Conservation (phyloP, 2,888 invertebrate species). For the Monochamus alternatus region DNA sequence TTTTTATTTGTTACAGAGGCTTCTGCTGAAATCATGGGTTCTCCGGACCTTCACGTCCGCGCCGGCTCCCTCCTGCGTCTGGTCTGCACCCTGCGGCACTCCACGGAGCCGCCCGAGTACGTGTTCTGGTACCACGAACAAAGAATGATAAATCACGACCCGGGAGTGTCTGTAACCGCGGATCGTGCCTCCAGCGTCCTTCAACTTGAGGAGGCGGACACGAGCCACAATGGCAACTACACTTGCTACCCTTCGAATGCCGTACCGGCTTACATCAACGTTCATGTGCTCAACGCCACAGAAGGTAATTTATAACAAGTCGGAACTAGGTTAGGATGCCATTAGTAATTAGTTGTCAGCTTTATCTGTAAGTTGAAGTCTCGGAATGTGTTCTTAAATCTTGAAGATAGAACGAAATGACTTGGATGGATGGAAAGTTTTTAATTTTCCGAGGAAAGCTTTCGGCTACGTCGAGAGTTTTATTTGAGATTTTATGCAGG, state of each 20-base stretch:
- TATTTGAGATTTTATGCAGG: too few relatives aligned
- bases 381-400: too few relatives aligned
- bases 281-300: slow-evolving; percentile 81
- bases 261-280: slow-evolving; percentile 77
- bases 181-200: slow-evolving; percentile 77
- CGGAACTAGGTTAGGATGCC: not conserved
- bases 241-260: slow-evolving; percentile 81
- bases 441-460: too few relatives aligned
- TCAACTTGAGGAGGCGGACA: slow-evolving; percentile 77
- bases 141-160: slow-evolving; percentile 77
- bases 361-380: too few relatives aligned
- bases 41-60: slow-evolving; percentile 76
- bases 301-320: slow-evolving; percentile 61
- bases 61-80: slow-evolving; percentile 75
- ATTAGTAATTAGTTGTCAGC: too few relatives aligned
- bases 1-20: slow-evolving; percentile 70
- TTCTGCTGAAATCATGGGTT: slow-evolving; percentile 74
- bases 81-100: slow-evolving; percentile 73
- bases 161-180: slow-evolving; percentile 72
- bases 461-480: too few relatives aligned
- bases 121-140: slow-evolving; percentile 77
- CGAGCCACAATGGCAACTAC: slow-evolving; percentile 78
- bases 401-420: too few relatives aligned
- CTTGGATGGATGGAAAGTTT: too few relatives aligned
- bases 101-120: slow-evolving; percentile 74